phyloP scores from a whole-genome alignment of 2,888 invertebrate genomes.

The Parnassius apollo region DNA sequence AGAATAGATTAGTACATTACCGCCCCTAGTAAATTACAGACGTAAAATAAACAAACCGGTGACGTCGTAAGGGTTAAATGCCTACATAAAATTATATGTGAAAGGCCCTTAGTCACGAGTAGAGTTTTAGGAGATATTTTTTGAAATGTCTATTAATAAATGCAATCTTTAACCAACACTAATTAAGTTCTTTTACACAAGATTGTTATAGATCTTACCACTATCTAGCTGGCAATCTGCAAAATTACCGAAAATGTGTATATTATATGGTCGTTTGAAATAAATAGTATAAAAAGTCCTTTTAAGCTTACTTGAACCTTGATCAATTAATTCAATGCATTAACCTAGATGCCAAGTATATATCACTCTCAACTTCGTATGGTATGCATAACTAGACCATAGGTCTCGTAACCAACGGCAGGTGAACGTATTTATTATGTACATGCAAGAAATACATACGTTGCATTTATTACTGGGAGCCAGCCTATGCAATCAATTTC shows the following conservation, averaged over 20 bases:
- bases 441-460: conserved; percentile 24
- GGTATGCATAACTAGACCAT: conserved; percentile 16
- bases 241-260: not conserved
- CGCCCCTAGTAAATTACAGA: no score
- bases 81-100: no score
- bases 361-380: conserved; percentile 19
- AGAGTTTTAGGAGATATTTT: no score
- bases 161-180: no score
- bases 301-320: conserved; percentile 15
- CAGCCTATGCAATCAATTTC: conserved; percentile 17
- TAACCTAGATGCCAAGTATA: conserved; percentile 26
- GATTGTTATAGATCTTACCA: no score
- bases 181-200: no score
- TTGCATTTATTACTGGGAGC: conserved; percentile 25
- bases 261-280: conserved; percentile 16
- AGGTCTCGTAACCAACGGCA: conserved; percentile 22
- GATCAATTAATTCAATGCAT: conserved; percentile 27
- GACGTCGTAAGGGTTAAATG: no score
- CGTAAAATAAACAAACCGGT: no score
- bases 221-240: no score
- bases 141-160: no score
- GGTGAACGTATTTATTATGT: conserved; percentile 23
- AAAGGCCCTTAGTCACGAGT: no score
- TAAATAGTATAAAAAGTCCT: conserved; percentile 10
- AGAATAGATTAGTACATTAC: no score